Base-by-base conservation (phyloP, 2,888 invertebrate species). In the Acrobasis repandana region DNA sequence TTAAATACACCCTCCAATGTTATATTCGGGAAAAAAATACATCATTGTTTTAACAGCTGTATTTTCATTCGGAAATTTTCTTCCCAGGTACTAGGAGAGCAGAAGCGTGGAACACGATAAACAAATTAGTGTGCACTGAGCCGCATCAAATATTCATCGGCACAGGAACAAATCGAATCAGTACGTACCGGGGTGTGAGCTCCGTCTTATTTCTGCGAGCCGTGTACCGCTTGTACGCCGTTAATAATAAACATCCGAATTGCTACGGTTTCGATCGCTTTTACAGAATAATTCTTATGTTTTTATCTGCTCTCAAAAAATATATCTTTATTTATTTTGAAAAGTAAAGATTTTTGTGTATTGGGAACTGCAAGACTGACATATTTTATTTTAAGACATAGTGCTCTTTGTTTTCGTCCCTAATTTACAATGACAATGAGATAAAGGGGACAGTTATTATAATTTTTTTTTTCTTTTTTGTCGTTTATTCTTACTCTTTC, bases 111-210 rank as follows among this genome's bases (percentile, higher is more conserved):
- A 84, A 83, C 86, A 85, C 88, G 87, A 86, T 91, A 91, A 90
- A 91, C 91, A 92, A 91, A 92, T 91, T 91, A 92, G 90, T 83
- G 89, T 86, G 88, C 90, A 92, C 85, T 89, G 90, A 90, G 85
- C 77, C 83, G 82, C 80, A 91, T 92, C 90, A 92, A 93, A 92
- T 88, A 92, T 93, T 93, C 90, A 93, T 88, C 86, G 87, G 77
- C 77, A 79, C 85, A 88, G 84, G 84, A 90, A 90, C 90, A 92
- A 91, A 93, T 93, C 92, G 92, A 92, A 92, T 92, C 89, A 90
- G 85, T 77, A 80, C 75, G 69, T 71, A 74, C 76, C 75, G 69
- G 80, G 75, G 80, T 78, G 80, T 76, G 79, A 81, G 80, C 83
- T 82, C 73, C 79, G 68, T 88, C 89, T 90, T 88, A 83, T 82